Evolutionary conservation across 1,140 invertebrate genomes (phyloP).

Genomic region (Chionoecetes opilio): DNA sequence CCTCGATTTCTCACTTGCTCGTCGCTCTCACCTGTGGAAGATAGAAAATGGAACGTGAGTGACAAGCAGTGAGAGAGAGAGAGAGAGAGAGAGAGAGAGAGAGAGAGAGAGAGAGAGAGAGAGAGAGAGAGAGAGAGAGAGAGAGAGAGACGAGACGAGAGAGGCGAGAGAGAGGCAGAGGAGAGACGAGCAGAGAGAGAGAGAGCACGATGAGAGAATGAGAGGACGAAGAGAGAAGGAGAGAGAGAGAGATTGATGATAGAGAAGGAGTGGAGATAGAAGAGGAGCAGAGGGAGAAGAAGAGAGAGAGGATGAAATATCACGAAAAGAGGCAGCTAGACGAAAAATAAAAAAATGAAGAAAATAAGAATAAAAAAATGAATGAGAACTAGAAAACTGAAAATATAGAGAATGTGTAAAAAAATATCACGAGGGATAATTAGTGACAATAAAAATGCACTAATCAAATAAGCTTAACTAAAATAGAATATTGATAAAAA

Average conservation of each 20-base stretch:
- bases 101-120: background rate
- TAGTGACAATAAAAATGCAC: too few relatives aligned
- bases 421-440: too few relatives aligned
- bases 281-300: background rate
- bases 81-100: conserved; percentile 39
- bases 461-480: too few relatives aligned
- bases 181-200: background rate
- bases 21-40: too few relatives aligned
- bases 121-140: conserved; percentile 2
- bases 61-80: background rate
- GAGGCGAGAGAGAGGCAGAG: background rate
- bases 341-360: background rate
- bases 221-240: background rate
- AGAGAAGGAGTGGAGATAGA: background rate
- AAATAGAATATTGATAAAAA: too few relatives aligned
- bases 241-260: background rate
- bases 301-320: background rate
- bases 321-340: background rate
- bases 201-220: background rate
- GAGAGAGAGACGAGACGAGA: too few relatives aligned
- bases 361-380: background rate
- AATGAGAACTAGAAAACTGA: background rate
- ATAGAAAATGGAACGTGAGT: background rate
- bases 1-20: too few relatives aligned
- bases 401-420: background rate